A percentile compares a stretch with the other conserved stretches of the same genome.
Conservation (phyloP, 2,113 vertebrate species). For the Pelecanoides urinatrix region DNA sequence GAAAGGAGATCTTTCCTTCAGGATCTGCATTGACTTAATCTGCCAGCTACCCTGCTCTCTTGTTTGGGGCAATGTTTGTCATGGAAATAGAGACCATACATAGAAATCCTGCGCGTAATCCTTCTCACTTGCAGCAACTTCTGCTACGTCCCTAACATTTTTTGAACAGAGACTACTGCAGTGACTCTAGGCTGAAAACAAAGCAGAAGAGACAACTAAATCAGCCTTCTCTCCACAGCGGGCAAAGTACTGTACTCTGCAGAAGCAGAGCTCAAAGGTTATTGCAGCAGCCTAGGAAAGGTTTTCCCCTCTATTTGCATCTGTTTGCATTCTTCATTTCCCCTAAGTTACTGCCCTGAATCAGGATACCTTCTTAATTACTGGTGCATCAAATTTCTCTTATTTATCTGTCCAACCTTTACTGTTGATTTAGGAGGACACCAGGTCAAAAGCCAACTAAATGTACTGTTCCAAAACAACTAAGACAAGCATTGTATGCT, state of each 20-base stretch:
- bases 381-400: neutral
- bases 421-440: slow-evolving; percentile 13
- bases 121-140: neutral
- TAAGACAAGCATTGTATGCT: neutral
- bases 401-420: neutral
- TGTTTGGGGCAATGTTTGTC: neutral
- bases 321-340: slow-evolving; percentile 1
- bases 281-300: neutral
- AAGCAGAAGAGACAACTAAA: neutral
- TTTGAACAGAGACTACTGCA: neutral
- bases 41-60: neutral
- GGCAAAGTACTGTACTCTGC: neutral
- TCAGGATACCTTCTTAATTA: slow-evolving; percentile 10
- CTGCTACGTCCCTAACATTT: neutral
- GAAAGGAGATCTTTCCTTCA: neutral
- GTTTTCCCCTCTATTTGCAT: neutral
- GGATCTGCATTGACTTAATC: neutral
- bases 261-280: neutral
- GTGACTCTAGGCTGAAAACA: neutral
- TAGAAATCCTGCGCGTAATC: neutral
- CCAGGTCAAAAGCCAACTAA: slow-evolving; percentile 13
- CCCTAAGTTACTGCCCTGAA: neutral
- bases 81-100: neutral
- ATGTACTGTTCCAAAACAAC: neutral
- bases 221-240: neutral